A percentile compares a stretch with the other conserved stretches of the same genome.
Conservation (phyloP, 2,888 invertebrate genomes). For the Netelia melanura region DNA sequence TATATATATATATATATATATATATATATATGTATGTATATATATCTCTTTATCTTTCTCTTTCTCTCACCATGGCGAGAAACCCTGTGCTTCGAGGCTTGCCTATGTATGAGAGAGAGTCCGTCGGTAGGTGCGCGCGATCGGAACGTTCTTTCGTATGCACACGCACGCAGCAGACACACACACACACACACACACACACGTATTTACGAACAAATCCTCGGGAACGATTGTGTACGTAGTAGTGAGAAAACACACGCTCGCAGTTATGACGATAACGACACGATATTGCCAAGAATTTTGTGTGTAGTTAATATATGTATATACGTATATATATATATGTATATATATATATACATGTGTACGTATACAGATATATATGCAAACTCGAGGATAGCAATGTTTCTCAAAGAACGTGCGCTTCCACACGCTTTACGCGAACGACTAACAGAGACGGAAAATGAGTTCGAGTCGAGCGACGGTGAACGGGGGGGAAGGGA, state of each 20-base stretch:
- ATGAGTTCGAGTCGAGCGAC: constrained; percentile 42
- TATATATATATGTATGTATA: constrained; percentile 17
- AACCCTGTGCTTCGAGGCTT: constrained; percentile 45
- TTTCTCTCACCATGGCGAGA: constrained; percentile 45
- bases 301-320: neutral
- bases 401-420: constrained; percentile 51
- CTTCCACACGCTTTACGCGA: constrained; percentile 60
- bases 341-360: neutral
- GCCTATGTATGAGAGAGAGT: constrained; percentile 13
- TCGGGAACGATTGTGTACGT: constrained; percentile 37
- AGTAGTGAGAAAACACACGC: constrained; percentile 12
- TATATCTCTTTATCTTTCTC: neutral
- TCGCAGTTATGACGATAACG: constrained; percentile 8
- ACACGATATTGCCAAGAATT: constrained; percentile 13
- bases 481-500: neutral
- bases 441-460: constrained; percentile 54
- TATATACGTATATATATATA: neutral
- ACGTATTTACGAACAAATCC: constrained; percentile 8
- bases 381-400: constrained; percentile 31
- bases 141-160: constrained; percentile 43
- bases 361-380: constrained; percentile 8
- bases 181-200: constrained; percentile 36
- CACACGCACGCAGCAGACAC: neutral
- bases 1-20: constrained; percentile 19
- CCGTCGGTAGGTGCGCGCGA: constrained; percentile 50